Evolutionary conservation across 2,888 invertebrate genomes (phyloP).

Genomic region (Cremastinae sp.): DNA sequence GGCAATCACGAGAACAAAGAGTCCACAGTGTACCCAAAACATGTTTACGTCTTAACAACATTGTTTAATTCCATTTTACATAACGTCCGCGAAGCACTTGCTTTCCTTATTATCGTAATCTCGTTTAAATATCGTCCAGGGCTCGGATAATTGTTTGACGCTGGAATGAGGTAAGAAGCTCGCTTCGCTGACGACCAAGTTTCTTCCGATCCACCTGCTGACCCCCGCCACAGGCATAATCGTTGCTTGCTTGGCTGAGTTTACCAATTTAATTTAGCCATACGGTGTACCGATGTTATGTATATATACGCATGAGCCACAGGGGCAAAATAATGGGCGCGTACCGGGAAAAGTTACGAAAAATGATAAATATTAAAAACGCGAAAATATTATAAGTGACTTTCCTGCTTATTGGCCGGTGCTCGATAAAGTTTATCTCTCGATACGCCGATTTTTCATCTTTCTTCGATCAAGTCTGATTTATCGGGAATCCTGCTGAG

Average conservation of each 20-base stretch:
- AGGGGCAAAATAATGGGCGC: too few species aligned
- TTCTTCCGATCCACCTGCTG: slow-evolving; percentile 45
- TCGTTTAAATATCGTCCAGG: slow-evolving; percentile 10
- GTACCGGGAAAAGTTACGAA: too few species aligned
- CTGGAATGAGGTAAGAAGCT: slow-evolving; percentile 68
- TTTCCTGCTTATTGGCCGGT: too few species aligned
- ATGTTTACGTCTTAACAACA: slow-evolving; percentile 80
- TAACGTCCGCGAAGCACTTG: slow-evolving; percentile 76
- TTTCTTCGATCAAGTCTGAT: too few species aligned
- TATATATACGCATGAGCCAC: too few species aligned
- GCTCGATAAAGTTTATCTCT: too few species aligned
- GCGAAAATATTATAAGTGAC: too few species aligned
- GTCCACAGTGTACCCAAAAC: slow-evolving; percentile 80
- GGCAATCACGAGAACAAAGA: slow-evolving; percentile 79
- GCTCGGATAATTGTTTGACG: slow-evolving; percentile 50
- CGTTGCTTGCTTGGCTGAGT: slow-evolving; percentile 66
- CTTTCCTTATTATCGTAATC: slow-evolving; percentile 43
- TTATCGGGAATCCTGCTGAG: too few species aligned
- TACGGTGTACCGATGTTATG: too few species aligned
- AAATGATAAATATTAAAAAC: too few species aligned
- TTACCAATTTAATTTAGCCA: too few species aligned
- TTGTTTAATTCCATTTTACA: slow-evolving; percentile 80
- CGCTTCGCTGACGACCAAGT: slow-evolving; percentile 70
- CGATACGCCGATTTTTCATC: too few species aligned
- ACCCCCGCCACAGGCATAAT: slow-evolving; percentile 74